Base-by-base conservation (phyloP, 2,888 invertebrate genomes). In the Cephus spinipes region DNA sequence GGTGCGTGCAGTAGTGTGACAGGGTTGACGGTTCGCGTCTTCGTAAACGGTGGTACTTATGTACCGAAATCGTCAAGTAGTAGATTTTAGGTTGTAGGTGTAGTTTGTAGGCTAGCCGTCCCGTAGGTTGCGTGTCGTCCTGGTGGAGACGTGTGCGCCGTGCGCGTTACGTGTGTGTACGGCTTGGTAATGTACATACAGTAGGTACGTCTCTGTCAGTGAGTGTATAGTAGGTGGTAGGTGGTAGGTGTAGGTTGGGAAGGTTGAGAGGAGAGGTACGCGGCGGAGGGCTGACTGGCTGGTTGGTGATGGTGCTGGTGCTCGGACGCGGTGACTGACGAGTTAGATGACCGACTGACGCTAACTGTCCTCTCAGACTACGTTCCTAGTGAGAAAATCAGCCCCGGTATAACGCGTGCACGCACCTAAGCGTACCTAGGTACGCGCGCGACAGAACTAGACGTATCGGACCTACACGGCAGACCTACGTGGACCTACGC, bases 261-360 rank as follows among this genome's bases (percentile, higher is more conserved):
- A 86, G 84, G 85, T 87, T 86, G 83, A 80, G 40, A 40, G 79
- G 84, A 84, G 84, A 84, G 85, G 83, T 81, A 82, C 81, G 83
- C 77, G 82, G 40, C 40, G 36, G 81, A 86, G 84, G 82, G 77
- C 79, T 32, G 33, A 40, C 40, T 40, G 15, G 40, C 40, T 40
- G 40, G 79, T 36, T 69, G 73, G 77, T 71, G 78, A 69, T 77
- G 40, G 34, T 69, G 78, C 78, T 76, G 68, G 76, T 34, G 68
- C 31, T 85, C 82, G 83, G 84, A 83, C 81, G 84, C 83, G 85
- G 85, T 83, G 85, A 86, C 80, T 85, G 85, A 82, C 81, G 81
- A 84, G 82, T 84, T 85, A 86, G 87, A 86, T 86, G 86, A 87
- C 85, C 85, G 87, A 84, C 84, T 86, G 82, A 69, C 69, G 69